A percentile compares a stretch with the other conserved stretches of the same genome.
These are phyloP conservation scores for Dolichopus griseipennis DNA, from an alignment of 2,888 invertebrate species.

Conservation along the genomic window DNA sequence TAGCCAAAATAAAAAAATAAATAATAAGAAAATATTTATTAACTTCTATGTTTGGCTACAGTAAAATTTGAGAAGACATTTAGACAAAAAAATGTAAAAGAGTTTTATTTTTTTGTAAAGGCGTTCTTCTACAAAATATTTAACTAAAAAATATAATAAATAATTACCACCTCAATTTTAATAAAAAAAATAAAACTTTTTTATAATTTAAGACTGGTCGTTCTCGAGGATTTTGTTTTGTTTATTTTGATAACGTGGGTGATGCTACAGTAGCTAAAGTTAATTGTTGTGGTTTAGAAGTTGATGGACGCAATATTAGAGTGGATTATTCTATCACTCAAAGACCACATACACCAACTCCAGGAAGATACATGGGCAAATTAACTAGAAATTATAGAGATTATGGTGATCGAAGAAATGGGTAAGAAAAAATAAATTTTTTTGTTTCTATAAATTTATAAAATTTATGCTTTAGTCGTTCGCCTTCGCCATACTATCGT, in stretches of 20 bases:
- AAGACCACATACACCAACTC: conserved; percentile 93
- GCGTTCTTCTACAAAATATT: conserved; percentile 18
- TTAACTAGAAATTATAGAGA: conserved; percentile 50
- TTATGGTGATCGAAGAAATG: conserved; percentile 27
- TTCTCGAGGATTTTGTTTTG: conserved; percentile 93
- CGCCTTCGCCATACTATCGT: conserved; percentile 26
- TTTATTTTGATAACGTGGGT: conserved; percentile 79
- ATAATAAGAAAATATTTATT: not conserved
- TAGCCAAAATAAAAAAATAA: no score
- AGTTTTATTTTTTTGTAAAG: conserved; percentile 17
- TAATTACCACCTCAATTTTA: no score
- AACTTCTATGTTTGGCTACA: conserved; percentile 13
- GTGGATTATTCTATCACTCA: conserved; percentile 95
- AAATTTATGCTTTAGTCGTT: conserved; percentile 19
- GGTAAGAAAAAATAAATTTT: conserved; percentile 13
- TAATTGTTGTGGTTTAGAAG: conserved; percentile 86
- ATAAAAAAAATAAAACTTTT: not conserved
- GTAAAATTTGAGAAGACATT: conserved; percentile 5
- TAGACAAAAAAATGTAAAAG: conserved; percentile 10
- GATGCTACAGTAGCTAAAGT: conserved; percentile 93
- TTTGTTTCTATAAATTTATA: not conserved
- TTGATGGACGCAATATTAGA: conserved; percentile 85
- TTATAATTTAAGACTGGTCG: conserved; percentile 64
- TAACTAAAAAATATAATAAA: not conserved
- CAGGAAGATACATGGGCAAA: conserved; percentile 94